Base-by-base conservation (phyloP, 2,113 vertebrate genomes). In the Leucosticte australis region DNA sequence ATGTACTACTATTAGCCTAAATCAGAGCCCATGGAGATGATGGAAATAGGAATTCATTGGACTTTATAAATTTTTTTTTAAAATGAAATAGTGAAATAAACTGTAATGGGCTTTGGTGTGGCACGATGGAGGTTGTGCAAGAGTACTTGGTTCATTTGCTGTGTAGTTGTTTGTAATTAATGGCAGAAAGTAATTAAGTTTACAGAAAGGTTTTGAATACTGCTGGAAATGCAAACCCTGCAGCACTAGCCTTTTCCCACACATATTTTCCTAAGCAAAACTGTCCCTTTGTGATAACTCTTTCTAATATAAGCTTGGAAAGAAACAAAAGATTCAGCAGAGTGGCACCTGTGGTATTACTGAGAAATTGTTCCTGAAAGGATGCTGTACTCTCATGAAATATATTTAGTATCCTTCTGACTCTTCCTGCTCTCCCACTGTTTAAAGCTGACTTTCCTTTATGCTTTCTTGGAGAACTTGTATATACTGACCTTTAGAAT, bases 91-190 rank as follows among this genome's bases (percentile, higher is more conserved):
- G 4, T 3, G 20, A 55, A 63, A 35, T 68, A 41, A 15, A 42
- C 7, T 35, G 0, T 37, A 20, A 60, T 23, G 50, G 13, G 19
- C 31, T 74, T 82, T 5, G 6, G 18, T 67, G 23, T 62, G 8
- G 7, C 0, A 2, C 0, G 0, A 77, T 2, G 26, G 23, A 70
- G 2, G 8, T 26, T 78, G 10, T 15, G 2, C 15, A 47, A 24
- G 16, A 71, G 7, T 18, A 26, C 5, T 7, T 14, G 5, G 1
- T n/a, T 80, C 23, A 2, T 86, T 35, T 80, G 50, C 10, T 46
- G 6, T 70, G 11, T 41, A 41, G 27, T 21, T 14, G 6, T 39
- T 59, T n/a, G 13, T 55, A 31, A 12, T 33, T 47, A 35, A 44
- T 11, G 27, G 17, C 37, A 53, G 39, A 41, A 41, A 41, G 39